Evolutionary conservation across 1,140 invertebrate genomes (phyloP).

Genomic region (Grapholita molesta): DNA sequence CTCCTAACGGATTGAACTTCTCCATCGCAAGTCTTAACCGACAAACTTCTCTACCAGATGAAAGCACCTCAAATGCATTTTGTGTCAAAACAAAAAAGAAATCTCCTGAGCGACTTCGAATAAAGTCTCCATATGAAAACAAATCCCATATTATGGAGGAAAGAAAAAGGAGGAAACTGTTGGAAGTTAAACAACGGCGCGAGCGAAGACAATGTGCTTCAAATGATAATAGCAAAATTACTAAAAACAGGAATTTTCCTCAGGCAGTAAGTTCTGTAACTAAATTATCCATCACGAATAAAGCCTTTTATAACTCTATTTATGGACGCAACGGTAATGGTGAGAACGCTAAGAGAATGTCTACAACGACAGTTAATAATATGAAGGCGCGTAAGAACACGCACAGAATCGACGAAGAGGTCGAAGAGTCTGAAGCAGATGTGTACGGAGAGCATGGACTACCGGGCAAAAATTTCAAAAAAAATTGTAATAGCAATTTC

Average conservation of each 20-base stretch:
- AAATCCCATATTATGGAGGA: constrained; percentile 56
- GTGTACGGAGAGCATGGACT: background rate
- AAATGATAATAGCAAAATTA: constrained; percentile 50
- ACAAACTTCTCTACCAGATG: constrained; percentile 47
- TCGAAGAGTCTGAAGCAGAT: constrained; percentile 29
- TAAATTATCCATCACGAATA: constrained; percentile 66
- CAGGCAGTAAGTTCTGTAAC: constrained; percentile 62
- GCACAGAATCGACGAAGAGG: constrained; percentile 25
- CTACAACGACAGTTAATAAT: constrained; percentile 24
- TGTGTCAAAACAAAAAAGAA: constrained; percentile 34
- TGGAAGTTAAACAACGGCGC: constrained; percentile 60
- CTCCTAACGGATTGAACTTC: constrained; percentile 38
- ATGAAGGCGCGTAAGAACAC: constrained; percentile 24
- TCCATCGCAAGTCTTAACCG: constrained; percentile 47
- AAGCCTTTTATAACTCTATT: constrained; percentile 70
- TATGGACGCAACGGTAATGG: constrained; percentile 44
- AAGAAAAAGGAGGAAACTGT: constrained; percentile 55
- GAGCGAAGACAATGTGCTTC: constrained; percentile 56
- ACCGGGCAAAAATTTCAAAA: constrained; percentile 31
- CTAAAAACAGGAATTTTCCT: constrained; percentile 47
- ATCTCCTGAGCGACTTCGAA: constrained; percentile 47
- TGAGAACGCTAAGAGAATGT: background rate
- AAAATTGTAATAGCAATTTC: constrained; percentile 49
- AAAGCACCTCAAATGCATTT: constrained; percentile 37
- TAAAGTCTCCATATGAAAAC: constrained; percentile 71